These are phyloP conservation scores for Aethina tumida DNA, from an alignment of 1,140 invertebrate genomes.

Conservation along the genomic window DNA sequence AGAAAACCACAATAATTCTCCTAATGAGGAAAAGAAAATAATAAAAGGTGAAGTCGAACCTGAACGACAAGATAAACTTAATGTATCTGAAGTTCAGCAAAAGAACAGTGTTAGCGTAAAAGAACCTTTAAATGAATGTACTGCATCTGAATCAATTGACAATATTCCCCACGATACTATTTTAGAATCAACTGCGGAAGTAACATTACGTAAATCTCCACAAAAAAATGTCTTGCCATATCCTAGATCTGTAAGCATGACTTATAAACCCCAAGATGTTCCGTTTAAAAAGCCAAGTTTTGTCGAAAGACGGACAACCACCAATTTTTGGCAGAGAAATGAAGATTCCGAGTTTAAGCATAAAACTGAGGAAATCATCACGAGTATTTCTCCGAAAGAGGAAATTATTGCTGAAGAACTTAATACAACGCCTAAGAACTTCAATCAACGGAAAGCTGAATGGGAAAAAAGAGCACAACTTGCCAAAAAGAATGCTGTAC, in stretches of 20 bases:
- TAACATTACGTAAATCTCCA: conserved; percentile 19
- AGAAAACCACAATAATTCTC: conserved; percentile 38
- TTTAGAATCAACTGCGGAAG: conserved; percentile 16
- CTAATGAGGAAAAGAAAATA: conserved; percentile 54
- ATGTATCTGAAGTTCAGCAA: too few relatives aligned
- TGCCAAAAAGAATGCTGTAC: conserved; percentile 38
- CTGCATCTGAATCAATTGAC: conserved; percentile 24
- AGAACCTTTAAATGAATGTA: conserved; percentile 39
- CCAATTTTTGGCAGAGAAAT: conserved; percentile 22
- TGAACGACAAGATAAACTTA: too few relatives aligned
- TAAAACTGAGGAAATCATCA: conserved; percentile 22
- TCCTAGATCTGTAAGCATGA: conserved; percentile 23
- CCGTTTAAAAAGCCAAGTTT: conserved; percentile 24
- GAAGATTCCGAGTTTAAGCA: conserved; percentile 17
- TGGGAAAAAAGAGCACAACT: conserved; percentile 63
- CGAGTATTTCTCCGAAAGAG: conserved; percentile 20
- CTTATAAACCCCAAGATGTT: conserved; percentile 18
- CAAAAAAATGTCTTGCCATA: conserved; percentile 16
- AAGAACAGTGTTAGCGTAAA: too few relatives aligned
- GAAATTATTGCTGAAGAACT: conserved; percentile 39
- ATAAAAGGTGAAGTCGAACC: conserved; percentile 45
- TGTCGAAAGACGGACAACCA: conserved; percentile 24
- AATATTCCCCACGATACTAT: too few relatives aligned
- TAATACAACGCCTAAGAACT: conserved; percentile 51
- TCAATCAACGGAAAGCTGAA: conserved; percentile 60